Conservation (phyloP, 2,888 invertebrate genomes). For the Piscicola geometra region DNA sequence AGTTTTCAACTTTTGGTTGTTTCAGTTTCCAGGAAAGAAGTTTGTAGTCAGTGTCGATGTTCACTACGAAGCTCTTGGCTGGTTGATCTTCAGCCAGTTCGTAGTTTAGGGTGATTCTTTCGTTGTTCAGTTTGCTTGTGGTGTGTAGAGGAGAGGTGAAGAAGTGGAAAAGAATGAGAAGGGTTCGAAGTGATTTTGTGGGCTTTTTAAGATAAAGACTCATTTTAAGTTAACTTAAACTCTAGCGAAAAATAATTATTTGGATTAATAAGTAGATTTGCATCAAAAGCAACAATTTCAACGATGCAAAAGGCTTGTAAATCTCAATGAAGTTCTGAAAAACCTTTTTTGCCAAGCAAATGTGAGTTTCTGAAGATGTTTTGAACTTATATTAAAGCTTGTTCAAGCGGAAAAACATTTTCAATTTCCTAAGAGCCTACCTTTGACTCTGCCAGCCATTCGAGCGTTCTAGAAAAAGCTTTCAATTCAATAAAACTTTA, state of each 20-base stretch:
- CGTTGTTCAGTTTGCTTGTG: no score
- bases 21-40: neutral
- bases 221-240: neutral
- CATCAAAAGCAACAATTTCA: no score
- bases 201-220: no score
- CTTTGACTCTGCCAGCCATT: neutral
- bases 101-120: neutral
- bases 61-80: neutral
- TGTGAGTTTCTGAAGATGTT: neutral
- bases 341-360: no score
- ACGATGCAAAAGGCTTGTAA: no score
- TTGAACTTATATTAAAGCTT: neutral
- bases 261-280: no score
- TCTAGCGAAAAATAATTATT: no score
- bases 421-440: neutral
- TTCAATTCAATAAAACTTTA: conserved; percentile 13
- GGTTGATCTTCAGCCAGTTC: neutral
- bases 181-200: no score
- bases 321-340: no score
- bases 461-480: neutral
- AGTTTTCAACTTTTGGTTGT: neutral
- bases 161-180: no score
- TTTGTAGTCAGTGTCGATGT: conserved; percentile 8
- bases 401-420: neutral
- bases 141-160: no score